These are phyloP conservation scores for Junonia oenone DNA, from an alignment of 2,888 invertebrate genomes.

Conservation along the genomic window DNA sequence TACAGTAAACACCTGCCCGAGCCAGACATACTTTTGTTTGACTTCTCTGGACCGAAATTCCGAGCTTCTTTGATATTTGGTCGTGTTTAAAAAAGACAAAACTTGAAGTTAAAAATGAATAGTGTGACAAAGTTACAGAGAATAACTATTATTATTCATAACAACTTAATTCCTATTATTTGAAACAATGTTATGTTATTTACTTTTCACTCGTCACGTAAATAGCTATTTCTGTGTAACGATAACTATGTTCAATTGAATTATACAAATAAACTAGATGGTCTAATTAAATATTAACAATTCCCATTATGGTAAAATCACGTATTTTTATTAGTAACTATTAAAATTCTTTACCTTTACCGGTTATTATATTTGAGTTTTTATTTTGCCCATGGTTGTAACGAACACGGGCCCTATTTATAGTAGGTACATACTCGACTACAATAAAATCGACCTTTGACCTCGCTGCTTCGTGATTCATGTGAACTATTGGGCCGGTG, in stretches of 20 bases:
- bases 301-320: not conserved
- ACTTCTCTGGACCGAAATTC: slow-evolving; percentile 37
- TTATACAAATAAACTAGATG: not conserved
- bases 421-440: slow-evolving; percentile 18
- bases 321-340: not conserved
- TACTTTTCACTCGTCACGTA: not conserved
- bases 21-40: slow-evolving; percentile 46
- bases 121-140: not conserved
- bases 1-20: slow-evolving; percentile 49
- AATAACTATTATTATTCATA: not conserved
- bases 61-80: slow-evolving; percentile 26
- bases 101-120: not conserved
- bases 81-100: slow-evolving; percentile 11
- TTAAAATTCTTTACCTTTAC: no score
- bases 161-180: not conserved
- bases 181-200: not conserved
- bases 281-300: no score
- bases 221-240: not conserved
- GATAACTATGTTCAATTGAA: not conserved
- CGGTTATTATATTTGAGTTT: not conserved
- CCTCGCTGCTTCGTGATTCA: slow-evolving; percentile 51
- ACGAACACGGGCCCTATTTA: slow-evolving; percentile 18
- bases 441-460: slow-evolving; percentile 53
- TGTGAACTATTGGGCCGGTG: slow-evolving; percentile 52
- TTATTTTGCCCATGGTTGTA: not conserved